A percentile compares a stretch with the other conserved stretches of the same genome.
Evolutionary conservation across 92 coral and sea anemone species (phyloP).

Genomic region (Meandrina meandrites): DNA sequence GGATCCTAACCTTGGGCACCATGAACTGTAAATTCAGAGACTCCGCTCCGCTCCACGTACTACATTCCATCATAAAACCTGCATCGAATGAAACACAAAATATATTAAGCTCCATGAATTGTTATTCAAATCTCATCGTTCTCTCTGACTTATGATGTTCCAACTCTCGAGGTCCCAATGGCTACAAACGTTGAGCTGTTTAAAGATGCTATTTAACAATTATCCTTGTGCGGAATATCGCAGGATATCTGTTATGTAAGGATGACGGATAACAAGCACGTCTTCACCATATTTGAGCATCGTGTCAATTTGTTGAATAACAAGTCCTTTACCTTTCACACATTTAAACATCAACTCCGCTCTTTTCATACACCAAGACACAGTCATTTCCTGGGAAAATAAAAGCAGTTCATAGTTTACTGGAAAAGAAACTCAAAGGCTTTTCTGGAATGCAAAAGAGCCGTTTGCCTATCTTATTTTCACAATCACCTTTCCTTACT

Average conservation of each 20-base stretch:
- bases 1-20: constrained; percentile 76
- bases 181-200: too few species aligned
- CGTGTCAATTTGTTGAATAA: too few species aligned
- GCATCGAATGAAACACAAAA: neutral
- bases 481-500: too few species aligned
- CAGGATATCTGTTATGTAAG: too few species aligned
- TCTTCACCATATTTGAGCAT: too few species aligned
- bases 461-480: too few species aligned
- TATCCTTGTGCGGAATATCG: too few species aligned
- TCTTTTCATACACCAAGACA: constrained; percentile 92
- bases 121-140: too few species aligned
- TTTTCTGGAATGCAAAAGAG: neutral
- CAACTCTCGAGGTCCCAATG: too few species aligned
- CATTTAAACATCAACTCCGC: constrained; percentile 95
- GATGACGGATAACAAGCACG: too few species aligned
- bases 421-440: neutral
- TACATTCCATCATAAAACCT: constrained; percentile 99
- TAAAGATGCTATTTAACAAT: too few species aligned
- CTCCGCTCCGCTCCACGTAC: constrained; percentile 96
- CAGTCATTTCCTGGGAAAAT: constrained; percentile 81
- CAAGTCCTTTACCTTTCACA: constrained; percentile 96
- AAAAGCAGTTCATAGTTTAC: neutral
- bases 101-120: neutral
- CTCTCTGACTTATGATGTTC: too few species aligned
- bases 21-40: constrained; percentile 93